Evolutionary conservation across 2,113 vertebrate species (phyloP).

Genomic region (Alosa alosa): DNA sequence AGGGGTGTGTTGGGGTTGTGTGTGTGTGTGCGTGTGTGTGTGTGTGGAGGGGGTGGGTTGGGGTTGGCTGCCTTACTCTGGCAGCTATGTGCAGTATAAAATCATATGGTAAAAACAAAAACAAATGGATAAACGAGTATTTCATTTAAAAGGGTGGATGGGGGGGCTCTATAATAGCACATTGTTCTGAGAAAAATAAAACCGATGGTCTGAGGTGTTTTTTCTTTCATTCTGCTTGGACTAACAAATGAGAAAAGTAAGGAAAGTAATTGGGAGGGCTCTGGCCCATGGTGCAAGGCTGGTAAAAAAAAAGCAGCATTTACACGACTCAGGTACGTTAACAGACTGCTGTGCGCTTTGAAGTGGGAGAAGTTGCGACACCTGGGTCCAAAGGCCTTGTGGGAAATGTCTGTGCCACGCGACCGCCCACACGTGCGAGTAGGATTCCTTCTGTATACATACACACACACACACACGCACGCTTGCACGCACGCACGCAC

Average conservation of each 20-base stretch:
- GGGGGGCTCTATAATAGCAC: slow-evolving; percentile 63
- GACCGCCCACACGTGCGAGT: neutral
- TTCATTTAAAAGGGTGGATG: neutral
- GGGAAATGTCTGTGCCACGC: neutral
- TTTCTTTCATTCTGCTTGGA: slow-evolving; percentile 60
- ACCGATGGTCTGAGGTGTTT: slow-evolving; percentile 48
- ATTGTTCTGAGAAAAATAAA: slow-evolving; percentile 68
- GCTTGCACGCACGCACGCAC: neutral
- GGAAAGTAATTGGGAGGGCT: slow-evolving; percentile 27
- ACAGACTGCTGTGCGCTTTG: slow-evolving; percentile 53
- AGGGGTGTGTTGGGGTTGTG: slow-evolving; percentile 4
- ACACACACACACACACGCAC: neutral
- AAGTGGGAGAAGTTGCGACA: slow-evolving; percentile 21
- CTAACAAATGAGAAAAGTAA: slow-evolving; percentile 40
- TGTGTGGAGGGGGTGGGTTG: neutral
- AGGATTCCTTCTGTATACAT: neutral
- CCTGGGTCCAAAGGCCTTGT: neutral
- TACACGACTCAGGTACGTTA: slow-evolving; percentile 68
- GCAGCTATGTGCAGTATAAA: slow-evolving; percentile 65
- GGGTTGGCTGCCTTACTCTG: slow-evolving; percentile 49
- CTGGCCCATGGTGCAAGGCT: slow-evolving; percentile 56
- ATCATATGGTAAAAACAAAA: slow-evolving; percentile 58
- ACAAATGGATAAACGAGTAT: neutral
- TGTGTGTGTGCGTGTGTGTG: neutral
- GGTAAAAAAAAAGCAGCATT: slow-evolving; percentile 66